Evolutionary conservation across 2,888 invertebrate genomes (phyloP), one percentile per base, ranked within the genome.

Genomic region (Phrixothrix hirtus): DNA sequence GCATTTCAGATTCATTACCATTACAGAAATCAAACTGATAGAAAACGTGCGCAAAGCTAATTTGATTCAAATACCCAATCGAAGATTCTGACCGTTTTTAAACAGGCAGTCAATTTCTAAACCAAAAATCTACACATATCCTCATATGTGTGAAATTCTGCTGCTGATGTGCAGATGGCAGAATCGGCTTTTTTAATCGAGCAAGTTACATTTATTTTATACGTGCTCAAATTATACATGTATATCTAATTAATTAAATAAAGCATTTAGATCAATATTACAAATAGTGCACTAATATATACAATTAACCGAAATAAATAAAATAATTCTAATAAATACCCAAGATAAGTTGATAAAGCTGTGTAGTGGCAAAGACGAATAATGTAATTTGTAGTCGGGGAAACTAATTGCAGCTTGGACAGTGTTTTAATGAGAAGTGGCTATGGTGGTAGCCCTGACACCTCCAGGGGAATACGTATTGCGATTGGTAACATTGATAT

Each of bases 361-460:
- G 63, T 57, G 60, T 60, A 62, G 60, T 75, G 75, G 75, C 75
- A 75, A 75, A 75, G 76, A 76, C 75, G 74, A 74, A 76, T 75
- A 75, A 75, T 73, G 75, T 74, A 75, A 76, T 76, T 76, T 76
- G 76, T 75, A 73, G 68, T 63, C 70, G 63, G 69, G 67, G 69
- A 71, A 74, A 76, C 75, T 76, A 76, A 76, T 76, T 74, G 75
- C 70, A 70, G 73, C 75, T 69, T 70, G 76, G 76, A 76, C 76
- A 75, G 74, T 74, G 74, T 76, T 76, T 76, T 76, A 76, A 76
- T 76, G 75, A 75, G 73, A 71, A 69, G 74, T 72, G 74, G 73
- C 74, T 67, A 64, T 61, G 71, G 73, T 67, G 74, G 73, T 72
- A 70, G 67, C 68, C 72, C 70, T 70, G 72, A 71, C 74, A 73